Base-by-base conservation (phyloP, 2,113 vertebrate species). In the Thunnus maccoyii region DNA sequence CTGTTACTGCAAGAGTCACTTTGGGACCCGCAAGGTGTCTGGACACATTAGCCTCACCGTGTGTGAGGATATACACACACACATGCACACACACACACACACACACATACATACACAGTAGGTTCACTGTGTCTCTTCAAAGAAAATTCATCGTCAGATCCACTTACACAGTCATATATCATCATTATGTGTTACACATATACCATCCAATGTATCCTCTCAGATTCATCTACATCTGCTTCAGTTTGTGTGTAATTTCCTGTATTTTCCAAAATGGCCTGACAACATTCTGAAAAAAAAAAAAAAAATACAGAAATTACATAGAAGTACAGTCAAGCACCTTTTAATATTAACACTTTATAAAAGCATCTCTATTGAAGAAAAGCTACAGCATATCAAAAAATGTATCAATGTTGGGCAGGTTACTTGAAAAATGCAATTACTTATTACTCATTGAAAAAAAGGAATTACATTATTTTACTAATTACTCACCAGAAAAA, bases 1-100 rank as follows among this genome's bases (percentile, higher is more conserved):
- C 90, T 88, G 84, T 91, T 90, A 86, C 87, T 92, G 83, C 89
- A 86, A 85, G 82, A 90, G 84, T 86, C 89, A 92, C 88, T 92
- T 80, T 87, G 88, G 86, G 90, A 82, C 78, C 79, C 10, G 22
- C 62, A 56, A 85, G 76, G 73, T 92, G 91, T 93, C 92, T 84
- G 85, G 80, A 76, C 76, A 73, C 78, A 89, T 93, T 92, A 90
- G 76, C 10, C 18, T 89, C 88, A 84, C 63, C 0, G 36, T 56
- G 75, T 62, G 67, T 64, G 52, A 79, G 55, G 50, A 17, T 56
- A 55, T 69, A 50, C 20, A 63, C 50, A 64, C 58, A 75, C 65
- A 76, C 25, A 48, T 46, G 9, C 54, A 80, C 50, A 50, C 61
- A 69, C 61, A 66, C 64, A 18, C 61, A 78, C 30, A 72, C 32